Base-by-base conservation (phyloP, 2,888 invertebrate species). In the Erynnis tages region DNA sequence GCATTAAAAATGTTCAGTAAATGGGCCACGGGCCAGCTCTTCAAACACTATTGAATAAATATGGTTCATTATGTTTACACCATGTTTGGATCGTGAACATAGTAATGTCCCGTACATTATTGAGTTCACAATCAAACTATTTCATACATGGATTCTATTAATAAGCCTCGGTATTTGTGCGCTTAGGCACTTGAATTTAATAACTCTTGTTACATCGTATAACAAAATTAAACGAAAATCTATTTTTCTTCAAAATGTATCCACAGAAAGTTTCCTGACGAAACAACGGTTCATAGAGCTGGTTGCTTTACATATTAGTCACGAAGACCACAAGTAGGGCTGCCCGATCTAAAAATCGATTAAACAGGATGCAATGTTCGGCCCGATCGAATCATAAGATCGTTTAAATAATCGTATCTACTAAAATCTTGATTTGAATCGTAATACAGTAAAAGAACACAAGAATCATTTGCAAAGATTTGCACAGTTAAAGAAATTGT, bases 261-360 rank as follows among this genome's bases (percentile, higher is more conserved):
- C 5, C 4, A 21, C 5, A 21, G 3, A 4, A 21, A 21, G 5
- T 21, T 21, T 4, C 5, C 21, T 21, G 21, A 3, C 3, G 3
- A 21, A 21, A 21, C 5, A 5, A 21, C 21, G 3, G 21, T 21
- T 3, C 21, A 21, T 21, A 21, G 35, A n/a, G 21, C 56, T 81
- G 82, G 77, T 75, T 79, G 79, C 78, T 83, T 34, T 34, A 34
- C 13, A 30, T 13, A 3, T 87, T 87, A 87, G 80, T 88, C 87
- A 86, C 69, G 41, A 29, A 21, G 30, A 30, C 30, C 21, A 8
- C 13, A 10, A 16, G n/a, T n/a, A n/a, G n/a, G n/a, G n/a, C n/a
- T n/a, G n/a, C n/a, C n/a, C n/a, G n/a, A n/a, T n/a, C n/a, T n/a
- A n/a, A n/a, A n/a, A n/a, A n/a, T n/a, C n/a, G n/a, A n/a, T n/a